These are phyloP conservation scores for Orthonevra nobilis DNA, from an alignment of 2,888 invertebrate genomes.

Conservation along the genomic window DNA sequence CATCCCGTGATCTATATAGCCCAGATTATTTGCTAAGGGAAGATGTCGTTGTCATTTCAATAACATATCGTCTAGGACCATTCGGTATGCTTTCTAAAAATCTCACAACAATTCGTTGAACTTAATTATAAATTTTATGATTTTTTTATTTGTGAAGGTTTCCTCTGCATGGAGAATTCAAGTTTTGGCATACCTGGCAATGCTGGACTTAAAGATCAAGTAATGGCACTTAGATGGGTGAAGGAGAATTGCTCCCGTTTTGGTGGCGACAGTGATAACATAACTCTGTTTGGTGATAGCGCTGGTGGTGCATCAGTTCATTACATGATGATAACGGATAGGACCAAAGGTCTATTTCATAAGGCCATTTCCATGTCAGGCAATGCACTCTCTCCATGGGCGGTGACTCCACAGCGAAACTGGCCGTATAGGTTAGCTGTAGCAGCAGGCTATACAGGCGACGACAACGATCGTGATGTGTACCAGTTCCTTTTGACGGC, in stretches of 20 bases:
- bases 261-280: slow-evolving; percentile 81
- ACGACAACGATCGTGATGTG: slow-evolving; percentile 77
- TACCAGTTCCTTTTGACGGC: slow-evolving; percentile 78
- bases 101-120: neutral
- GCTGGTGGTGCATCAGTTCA: slow-evolving; percentile 81
- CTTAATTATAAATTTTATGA: neutral
- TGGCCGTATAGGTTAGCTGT: slow-evolving; percentile 78
- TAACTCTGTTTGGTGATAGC: slow-evolving; percentile 82
- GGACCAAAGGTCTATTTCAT: slow-evolving; percentile 79
- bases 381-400: slow-evolving; percentile 77
- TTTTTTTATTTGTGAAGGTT: slow-evolving; percentile 77
- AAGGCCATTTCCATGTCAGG: slow-evolving; percentile 80
- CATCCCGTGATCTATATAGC: slow-evolving; percentile 79
- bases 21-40: slow-evolving; percentile 81
- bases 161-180: slow-evolving; percentile 81
- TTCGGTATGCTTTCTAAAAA: slow-evolving; percentile 74
- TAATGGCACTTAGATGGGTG: slow-evolving; percentile 81
- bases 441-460: slow-evolving; percentile 76
- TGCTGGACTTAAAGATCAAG: slow-evolving; percentile 82
- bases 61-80: slow-evolving; percentile 81
- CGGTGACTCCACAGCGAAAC: slow-evolving; percentile 76
- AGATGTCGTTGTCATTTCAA: slow-evolving; percentile 80
- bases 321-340: slow-evolving; percentile 81
- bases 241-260: slow-evolving; percentile 81
- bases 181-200: slow-evolving; percentile 81